These are phyloP conservation scores for Drosophila dunni DNA, from an alignment of 1,140 invertebrate genomes.

Conservation along the genomic window DNA sequence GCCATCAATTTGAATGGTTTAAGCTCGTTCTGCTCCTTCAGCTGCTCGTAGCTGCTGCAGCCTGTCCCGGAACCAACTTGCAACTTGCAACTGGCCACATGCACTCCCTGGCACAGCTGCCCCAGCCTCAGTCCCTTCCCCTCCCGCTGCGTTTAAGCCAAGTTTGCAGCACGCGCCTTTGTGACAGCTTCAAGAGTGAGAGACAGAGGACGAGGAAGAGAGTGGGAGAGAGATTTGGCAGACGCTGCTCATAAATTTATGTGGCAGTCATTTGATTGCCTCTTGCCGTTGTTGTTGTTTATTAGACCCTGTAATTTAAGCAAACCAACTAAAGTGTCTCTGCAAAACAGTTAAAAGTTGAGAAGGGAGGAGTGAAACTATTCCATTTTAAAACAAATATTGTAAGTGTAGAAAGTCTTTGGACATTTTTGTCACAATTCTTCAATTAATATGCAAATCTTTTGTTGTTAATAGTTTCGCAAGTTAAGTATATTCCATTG, in stretches of 20 bases:
- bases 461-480: too few species aligned
- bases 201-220: constrained; percentile 27
- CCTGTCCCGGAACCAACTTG: constrained; percentile 5
- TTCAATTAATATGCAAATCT: too few species aligned
- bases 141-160: too few species aligned
- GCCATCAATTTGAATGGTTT: constrained; percentile 1
- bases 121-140: neutral
- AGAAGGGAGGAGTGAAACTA: too few species aligned
- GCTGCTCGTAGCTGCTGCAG: neutral
- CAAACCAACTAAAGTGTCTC: too few species aligned
- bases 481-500: too few species aligned
- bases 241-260: constrained; percentile 73
- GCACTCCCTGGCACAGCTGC: neutral
- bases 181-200: constrained; percentile 16
- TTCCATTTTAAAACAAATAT: too few species aligned
- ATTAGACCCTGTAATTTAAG: too few species aligned
- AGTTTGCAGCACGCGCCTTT: constrained; percentile 35
- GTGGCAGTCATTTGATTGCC: constrained; percentile 73
- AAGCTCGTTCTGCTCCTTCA: constrained; percentile 16
- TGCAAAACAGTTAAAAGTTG: too few species aligned
- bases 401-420: too few species aligned
- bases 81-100: neutral
- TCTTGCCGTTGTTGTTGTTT: constrained; percentile 1
- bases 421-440: too few species aligned
- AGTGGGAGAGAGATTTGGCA: constrained; percentile 64